phyloP scores from a whole-genome alignment of 2,797 vertebrate genomes.

The Cossypha caffra region DNA sequence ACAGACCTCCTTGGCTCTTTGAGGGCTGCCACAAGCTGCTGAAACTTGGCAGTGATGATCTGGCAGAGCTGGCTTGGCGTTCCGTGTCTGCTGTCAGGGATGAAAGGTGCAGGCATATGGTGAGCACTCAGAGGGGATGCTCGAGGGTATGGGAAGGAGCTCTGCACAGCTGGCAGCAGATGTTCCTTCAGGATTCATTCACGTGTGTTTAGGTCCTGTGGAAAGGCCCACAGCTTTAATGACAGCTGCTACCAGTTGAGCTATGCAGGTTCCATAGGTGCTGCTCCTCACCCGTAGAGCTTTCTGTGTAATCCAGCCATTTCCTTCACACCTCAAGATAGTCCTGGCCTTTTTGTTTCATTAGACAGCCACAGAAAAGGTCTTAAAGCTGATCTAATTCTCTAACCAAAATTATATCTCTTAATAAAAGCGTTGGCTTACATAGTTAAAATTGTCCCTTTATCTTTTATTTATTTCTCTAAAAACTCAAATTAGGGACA shows the following conservation, averaged over 20 bases:
- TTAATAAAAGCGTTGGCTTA: neutral
- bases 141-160: neutral
- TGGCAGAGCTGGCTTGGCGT: neutral
- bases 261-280: neutral
- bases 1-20: neutral
- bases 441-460: neutral
- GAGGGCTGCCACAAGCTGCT: neutral
- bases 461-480: neutral
- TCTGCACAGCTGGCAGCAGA: neutral
- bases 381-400: neutral
- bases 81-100: neutral
- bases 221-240: neutral
- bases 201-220: neutral
- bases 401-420: neutral
- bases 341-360: neutral
- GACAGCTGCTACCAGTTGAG: neutral
- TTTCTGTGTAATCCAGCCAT: neutral
- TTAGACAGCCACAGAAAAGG: neutral
- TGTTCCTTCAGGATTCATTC: neutral
- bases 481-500: neutral
- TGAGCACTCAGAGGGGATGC: neutral
- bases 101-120: conserved; percentile 23
- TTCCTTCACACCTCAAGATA: neutral
- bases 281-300: neutral
- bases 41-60: neutral